Evolutionary conservation across 2,888 invertebrate genomes (phyloP), one percentile per base, ranked within the genome.

Genomic region (Himalopsyche kuldschensis): DNA sequence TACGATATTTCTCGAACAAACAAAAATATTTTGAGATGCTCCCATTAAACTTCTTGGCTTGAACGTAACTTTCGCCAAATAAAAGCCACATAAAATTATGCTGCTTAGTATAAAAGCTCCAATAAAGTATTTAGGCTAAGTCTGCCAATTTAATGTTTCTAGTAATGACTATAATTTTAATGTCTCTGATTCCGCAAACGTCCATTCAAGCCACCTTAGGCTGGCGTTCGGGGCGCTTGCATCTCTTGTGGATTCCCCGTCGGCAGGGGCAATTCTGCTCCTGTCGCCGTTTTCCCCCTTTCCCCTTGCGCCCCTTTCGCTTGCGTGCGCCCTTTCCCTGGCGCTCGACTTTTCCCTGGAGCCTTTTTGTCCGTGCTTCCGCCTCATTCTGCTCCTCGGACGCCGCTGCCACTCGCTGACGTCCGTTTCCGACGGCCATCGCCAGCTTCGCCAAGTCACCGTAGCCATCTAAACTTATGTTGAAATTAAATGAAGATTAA

Each of bases 151-250:
- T 10, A 3, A 10, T 6, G 11, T n/a, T n/a, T 8, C 10, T 41
- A 10, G 10, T 20, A n/a, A 63, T 63, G 27, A 24, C 24, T 63
- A 63, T 1, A 24, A 24, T 63, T 63, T 15, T 27, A 17, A 17
- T 78, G 69, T 79, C 35, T 79, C 79, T 79, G 82, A 79, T 82
- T 82, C 75, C 79, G 78, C 17, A 11, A 15, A 30, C 10, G 24
- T 69, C 69, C 78, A 75, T 30, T 78, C 24, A 41, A 79, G 82
- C 75, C 81, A 84, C 84, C 84, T 84, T 81, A 27, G 79, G 79
- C 17, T 63, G 81, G 75, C 84, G 82, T 46, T 32, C 82, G 82
- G 78, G 82, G 84, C 79, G 78, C 63, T 78, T 84, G 81, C 41
- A 32, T 35, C 31, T 63, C 79, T 75, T 35, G 75, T 84, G 81